Percentiles rank a stretch among this genome's conserved stretches.
Conservation (phyloP, 2,113 vertebrate genomes). For the Eublepharis macularius region DNA sequence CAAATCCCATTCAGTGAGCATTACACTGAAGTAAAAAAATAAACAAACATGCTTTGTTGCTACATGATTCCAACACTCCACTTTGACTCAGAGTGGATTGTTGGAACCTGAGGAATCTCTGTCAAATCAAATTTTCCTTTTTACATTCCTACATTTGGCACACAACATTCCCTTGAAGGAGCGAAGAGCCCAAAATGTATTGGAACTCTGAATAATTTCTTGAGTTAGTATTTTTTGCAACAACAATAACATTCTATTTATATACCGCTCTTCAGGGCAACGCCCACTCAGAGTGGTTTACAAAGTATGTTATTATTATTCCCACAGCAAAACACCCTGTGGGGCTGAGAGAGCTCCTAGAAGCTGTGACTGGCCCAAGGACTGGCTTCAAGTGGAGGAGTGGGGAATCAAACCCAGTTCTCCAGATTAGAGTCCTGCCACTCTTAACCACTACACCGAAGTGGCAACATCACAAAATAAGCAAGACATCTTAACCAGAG, state of each 20-base stretch:
- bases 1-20: background rate
- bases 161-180: background rate
- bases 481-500: too few species aligned
- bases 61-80: background rate
- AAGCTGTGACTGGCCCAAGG: too few species aligned
- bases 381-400: too few species aligned
- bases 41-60: background rate
- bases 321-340: too few species aligned
- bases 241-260: too few species aligned
- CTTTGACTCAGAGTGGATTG: background rate
- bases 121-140: background rate
- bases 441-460: too few species aligned
- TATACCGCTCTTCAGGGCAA: too few species aligned
- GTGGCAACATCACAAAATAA: background rate
- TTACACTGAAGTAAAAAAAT: background rate
- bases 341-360: too few species aligned
- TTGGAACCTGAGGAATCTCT: background rate
- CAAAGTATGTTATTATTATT: too few species aligned
- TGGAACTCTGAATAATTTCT: background rate
- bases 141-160: background rate
- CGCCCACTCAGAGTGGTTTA: too few species aligned
- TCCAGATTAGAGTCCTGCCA: too few species aligned
- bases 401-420: too few species aligned
- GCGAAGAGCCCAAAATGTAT: background rate
- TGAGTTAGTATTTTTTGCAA: background rate